Evolutionary conservation across 2,113 vertebrate genomes (phyloP), one percentile per base, ranked within the genome.

Genomic region (Egretta garzetta): DNA sequence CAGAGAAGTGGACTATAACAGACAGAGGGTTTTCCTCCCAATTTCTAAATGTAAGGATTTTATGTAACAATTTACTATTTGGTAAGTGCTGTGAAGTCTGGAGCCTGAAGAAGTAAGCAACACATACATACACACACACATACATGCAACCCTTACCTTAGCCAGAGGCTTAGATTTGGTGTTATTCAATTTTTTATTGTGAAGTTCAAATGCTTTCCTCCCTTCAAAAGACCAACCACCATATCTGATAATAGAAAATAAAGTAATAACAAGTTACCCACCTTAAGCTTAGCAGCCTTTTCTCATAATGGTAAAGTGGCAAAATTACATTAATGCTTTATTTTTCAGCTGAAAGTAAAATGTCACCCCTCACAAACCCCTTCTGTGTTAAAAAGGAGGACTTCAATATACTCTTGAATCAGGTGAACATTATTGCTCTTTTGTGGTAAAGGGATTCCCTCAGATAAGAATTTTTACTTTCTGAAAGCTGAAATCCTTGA

Each of bases 151-250:
- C 16, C 45, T 95, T 97, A 98, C 98, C 98, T 98, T 98, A 45
- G 86, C 91, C 87, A 97, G n/a, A 91, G 56, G n/a, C n/a, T 50
- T 94, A 32, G 64, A 59, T 41, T 80, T 76, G 10, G 96, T 90
- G 18, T 26, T 30, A 56, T 63, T 98, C 32, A 63, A 1, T n/a
- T 80, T 91, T 35, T 26, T 14, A 6, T 89, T 92, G 74, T 74
- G 72, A 81, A 47, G 71, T 68, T 96, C 82, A 68, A 50, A 43
- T 8, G 80, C 19, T 66, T 62, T 79, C 14, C 2, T 86, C 12
- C 49, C 35, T 95, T 97, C 96, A 70, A 98, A 98, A 79, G 98
- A 98, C 98, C 98, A 98, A 15, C 98, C 98, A 79, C 98, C 98
- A 32, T 98, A 97, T 52, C 98, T 98, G 39, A 26, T 12, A 81